Conservation (phyloP, 2,113 vertebrate species). For the Anolis sagrei region DNA sequence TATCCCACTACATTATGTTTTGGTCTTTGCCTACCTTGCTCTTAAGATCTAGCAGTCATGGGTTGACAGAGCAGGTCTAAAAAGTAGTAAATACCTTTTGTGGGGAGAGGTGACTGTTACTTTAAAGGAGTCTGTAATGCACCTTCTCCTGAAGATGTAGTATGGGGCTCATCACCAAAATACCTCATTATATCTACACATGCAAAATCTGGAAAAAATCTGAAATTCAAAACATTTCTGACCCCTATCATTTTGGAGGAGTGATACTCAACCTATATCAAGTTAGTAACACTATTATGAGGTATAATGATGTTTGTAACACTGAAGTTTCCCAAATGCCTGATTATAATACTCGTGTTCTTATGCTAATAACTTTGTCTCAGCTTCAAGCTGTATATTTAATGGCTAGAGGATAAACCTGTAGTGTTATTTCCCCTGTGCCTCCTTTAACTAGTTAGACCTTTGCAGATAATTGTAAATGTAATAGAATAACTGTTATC, state of each 20-base stretch:
- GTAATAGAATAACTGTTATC: slow-evolving; percentile 1
- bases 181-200: too few species aligned
- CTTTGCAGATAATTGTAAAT: neutral
- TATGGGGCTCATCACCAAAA: too few species aligned
- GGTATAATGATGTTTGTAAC: neutral
- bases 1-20: too few species aligned
- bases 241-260: too few species aligned
- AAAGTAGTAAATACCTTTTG: too few species aligned
- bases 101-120: neutral
- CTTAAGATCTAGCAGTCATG: too few species aligned
- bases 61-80: too few species aligned
- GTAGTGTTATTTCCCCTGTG: neutral
- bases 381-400: neutral
- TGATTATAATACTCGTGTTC: neutral
- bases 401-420: neutral
- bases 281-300: neutral
- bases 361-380: neutral
- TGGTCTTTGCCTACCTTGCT: too few species aligned
- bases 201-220: too few species aligned
- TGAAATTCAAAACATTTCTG: too few species aligned
- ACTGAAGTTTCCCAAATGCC: neutral
- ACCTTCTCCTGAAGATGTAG: too few species aligned
- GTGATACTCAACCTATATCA: neutral
- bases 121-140: neutral
- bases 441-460: neutral